Conservation (phyloP, 2,888 invertebrate genomes). For the Hecatera dysodea region DNA sequence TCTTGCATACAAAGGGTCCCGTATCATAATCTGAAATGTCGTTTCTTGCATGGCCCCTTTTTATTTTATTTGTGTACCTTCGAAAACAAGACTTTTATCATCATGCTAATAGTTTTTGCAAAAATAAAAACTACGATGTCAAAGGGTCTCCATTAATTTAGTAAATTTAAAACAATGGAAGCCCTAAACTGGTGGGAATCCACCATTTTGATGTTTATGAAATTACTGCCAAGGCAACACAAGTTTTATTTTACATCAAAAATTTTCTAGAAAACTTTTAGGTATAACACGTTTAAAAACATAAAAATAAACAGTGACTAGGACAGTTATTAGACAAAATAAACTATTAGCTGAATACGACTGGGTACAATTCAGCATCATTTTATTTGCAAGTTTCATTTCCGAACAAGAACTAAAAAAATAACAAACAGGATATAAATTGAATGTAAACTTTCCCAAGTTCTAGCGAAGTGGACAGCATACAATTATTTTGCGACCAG, state of each 20-base stretch:
- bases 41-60: no score
- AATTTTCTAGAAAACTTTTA: no score
- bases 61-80: neutral
- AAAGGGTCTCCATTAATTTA: neutral
- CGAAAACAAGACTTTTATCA: neutral
- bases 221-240: neutral
- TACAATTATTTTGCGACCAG: no score
- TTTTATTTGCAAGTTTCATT: neutral
- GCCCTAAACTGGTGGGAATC: neutral
- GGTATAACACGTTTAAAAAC: no score
- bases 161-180: neutral
- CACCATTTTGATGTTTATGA: neutral
- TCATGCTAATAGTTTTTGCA: neutral
- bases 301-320: no score
- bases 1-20: no score
- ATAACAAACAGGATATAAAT: neutral
- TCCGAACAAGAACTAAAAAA: no score
- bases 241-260: neutral
- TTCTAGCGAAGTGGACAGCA: no score
- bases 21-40: no score
- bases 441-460: neutral
- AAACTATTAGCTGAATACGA: neutral
- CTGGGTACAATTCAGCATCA: no score
- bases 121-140: neutral
- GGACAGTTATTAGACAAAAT: no score